Base-by-base conservation (phyloP, 2,888 invertebrate genomes). In the Apamea anceps region DNA sequence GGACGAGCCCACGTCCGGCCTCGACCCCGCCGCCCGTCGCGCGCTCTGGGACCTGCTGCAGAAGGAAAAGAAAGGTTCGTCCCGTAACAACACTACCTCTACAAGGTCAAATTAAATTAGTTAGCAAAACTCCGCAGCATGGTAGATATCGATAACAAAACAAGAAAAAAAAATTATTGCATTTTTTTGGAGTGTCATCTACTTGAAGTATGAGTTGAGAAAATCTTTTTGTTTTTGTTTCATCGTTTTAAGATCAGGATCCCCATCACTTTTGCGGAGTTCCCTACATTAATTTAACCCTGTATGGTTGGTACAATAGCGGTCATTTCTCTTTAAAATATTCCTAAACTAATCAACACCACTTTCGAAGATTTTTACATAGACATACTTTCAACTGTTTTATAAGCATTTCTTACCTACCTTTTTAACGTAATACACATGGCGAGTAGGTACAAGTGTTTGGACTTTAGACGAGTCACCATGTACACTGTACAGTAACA, bases 1-100 rank as follows among this genome's bases (percentile, higher is more conserved):
- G 86, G 99, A 99, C 92, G 99, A 99, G 92, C 99, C 99, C 8
- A 99, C 99, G 0, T 98, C 99, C 0, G 99, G 99, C 12, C 98
- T 99, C 92, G 99, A 99, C 95, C 99, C 99, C 3, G 98, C 99
- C 93, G 98, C 99, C 4, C 97, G 99, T 66, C 97, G 99, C 74
- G 98, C 98, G 82, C 97, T 99, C 75, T 99, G 99, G 99, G 98
- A 99, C 92, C 97, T 99, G 82, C 96, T 99, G 90, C 97, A 98
- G 88, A 96, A 97, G 84, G 98, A 98, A 90, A 98, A 98, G 91
- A 96, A 96, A 91, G 97, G 76, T 76, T 62, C 28, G 62, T 37
- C 21, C n/a, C 21, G 1, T 21, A 32, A n/a, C 7, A 18, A 37
- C 32, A 74, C 18, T 45, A 74, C n/a, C 8, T 70, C 13, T 32